phyloP scores from a whole-genome alignment of 2,113 vertebrate genomes.

The Aplodontia rufa region DNA sequence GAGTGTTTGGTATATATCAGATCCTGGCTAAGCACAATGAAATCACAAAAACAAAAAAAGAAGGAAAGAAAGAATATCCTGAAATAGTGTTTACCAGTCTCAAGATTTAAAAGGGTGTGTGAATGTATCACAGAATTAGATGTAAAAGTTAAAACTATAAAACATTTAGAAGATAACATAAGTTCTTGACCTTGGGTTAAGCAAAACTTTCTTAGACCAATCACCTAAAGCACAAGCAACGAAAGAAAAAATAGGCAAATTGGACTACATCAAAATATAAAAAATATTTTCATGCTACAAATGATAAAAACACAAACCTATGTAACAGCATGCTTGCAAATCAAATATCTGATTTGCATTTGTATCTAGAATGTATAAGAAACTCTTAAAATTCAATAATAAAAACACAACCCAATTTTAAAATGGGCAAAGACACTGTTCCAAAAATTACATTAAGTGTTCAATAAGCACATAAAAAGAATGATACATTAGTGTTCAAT shows the following conservation, averaged over 20 bases:
- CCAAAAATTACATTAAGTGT: neutral
- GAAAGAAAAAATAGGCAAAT: neutral
- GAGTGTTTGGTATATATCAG: neutral
- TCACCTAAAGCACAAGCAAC: neutral
- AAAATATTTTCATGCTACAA: neutral
- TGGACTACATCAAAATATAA: neutral
- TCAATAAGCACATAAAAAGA: neutral
- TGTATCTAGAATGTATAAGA: neutral
- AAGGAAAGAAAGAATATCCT: neutral
- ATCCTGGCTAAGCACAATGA: neutral
- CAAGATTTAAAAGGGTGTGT: neutral
- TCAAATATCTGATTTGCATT: constrained; percentile 8
- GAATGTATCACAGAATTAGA: neutral
- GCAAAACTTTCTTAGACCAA: neutral
- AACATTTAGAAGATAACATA: neutral
- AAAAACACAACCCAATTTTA: constrained; percentile 39
- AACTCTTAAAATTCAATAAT: constrained; percentile 8
- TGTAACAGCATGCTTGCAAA: neutral
- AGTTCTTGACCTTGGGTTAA: neutral
- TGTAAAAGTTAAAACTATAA: neutral
- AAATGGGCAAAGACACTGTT: neutral
- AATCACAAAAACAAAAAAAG: constrained; percentile 28
- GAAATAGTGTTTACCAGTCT: neutral
- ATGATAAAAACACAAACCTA: neutral
- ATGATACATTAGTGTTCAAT: neutral